Evolutionary conservation across 2,797 vertebrate genomes (phyloP).

Genomic region (Syngnathus acus): DNA sequence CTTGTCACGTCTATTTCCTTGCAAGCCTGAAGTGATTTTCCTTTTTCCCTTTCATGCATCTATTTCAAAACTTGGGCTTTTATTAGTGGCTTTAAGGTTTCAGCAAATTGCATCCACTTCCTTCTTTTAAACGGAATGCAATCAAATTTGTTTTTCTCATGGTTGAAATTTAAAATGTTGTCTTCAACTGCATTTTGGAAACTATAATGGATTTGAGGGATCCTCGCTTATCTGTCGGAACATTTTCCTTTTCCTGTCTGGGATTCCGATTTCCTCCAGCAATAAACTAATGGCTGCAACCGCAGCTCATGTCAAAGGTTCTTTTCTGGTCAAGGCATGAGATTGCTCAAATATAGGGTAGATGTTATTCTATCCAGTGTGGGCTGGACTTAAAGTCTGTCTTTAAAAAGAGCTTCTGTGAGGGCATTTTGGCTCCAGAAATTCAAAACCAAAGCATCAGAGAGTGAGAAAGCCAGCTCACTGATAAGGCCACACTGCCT

Average conservation of each 20-base stretch:
- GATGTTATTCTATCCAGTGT: slow-evolving; percentile 54
- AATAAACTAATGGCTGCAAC: slow-evolving; percentile 17
- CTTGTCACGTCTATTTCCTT: slow-evolving; percentile 23
- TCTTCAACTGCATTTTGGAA: too few species aligned
- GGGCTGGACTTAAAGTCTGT: slow-evolving; percentile 33
- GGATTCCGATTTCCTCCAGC: slow-evolving; percentile 44
- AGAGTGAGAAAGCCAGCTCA: slow-evolving; percentile 49
- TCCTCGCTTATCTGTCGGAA: slow-evolving; percentile 30
- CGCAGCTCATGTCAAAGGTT: slow-evolving; percentile 35
- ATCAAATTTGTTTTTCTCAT: too few species aligned
- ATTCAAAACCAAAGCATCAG: slow-evolving; percentile 58
- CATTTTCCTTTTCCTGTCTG: slow-evolving; percentile 46
- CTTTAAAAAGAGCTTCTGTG: slow-evolving; percentile 46
- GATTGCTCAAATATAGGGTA: slow-evolving; percentile 49
- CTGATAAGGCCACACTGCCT: slow-evolving; percentile 59
- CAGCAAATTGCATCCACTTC: background rate
- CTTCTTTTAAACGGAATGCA: too few species aligned
- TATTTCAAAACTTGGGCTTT: background rate
- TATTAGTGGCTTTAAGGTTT: background rate
- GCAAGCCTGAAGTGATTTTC: slow-evolving; percentile 43
- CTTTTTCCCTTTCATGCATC: background rate
- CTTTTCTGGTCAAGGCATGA: slow-evolving; percentile 43
- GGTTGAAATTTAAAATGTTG: too few species aligned
- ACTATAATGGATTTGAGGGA: background rate
- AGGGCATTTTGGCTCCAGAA: slow-evolving; percentile 55